Evolutionary conservation across 2,888 invertebrate species (phyloP).

Genomic region (Spicauda simplicius): DNA sequence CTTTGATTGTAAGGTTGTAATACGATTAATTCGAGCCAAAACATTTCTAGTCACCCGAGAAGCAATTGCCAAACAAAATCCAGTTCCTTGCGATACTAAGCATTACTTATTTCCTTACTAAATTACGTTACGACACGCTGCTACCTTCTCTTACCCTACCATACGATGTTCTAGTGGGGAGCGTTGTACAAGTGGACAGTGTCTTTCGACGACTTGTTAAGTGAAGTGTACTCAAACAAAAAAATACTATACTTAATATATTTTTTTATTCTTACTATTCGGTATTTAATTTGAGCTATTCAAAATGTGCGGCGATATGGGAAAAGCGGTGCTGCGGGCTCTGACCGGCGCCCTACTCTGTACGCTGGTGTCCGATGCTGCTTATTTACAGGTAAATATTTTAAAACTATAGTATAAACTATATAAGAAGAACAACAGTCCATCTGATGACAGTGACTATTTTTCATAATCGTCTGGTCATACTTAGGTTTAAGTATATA

Average conservation of each 20-base stretch:
- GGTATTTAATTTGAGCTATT: slow-evolving; percentile 37
- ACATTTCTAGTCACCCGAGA: neutral
- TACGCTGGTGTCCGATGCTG: slow-evolving; percentile 75
- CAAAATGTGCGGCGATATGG: slow-evolving; percentile 82
- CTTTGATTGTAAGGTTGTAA: neutral
- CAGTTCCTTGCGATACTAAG: slow-evolving; percentile 29
- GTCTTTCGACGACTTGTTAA: slow-evolving; percentile 15
- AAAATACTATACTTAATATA: neutral
- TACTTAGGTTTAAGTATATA: too few species aligned
- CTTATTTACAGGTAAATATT: slow-evolving; percentile 69
- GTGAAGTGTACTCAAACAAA: slow-evolving; percentile 23
- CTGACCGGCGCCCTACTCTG: slow-evolving; percentile 76
- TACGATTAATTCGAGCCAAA: neutral
- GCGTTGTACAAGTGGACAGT: slow-evolving; percentile 17
- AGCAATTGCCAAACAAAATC: slow-evolving; percentile 26
- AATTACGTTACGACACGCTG: slow-evolving; percentile 31
- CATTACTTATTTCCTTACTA: slow-evolving; percentile 32
- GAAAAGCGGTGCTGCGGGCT: slow-evolving; percentile 76
- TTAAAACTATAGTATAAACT: neutral
- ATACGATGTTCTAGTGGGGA: slow-evolving; percentile 20
- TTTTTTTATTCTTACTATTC: neutral
- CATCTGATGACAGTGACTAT: too few species aligned
- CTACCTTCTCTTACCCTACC: slow-evolving; percentile 35
- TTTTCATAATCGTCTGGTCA: too few species aligned
- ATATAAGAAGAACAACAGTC: too few species aligned